A percentile compares a stretch with the other conserved stretches of the same genome.
Conservation (phyloP, 2,888 invertebrate species). For the Pasiphila rectangulata region DNA sequence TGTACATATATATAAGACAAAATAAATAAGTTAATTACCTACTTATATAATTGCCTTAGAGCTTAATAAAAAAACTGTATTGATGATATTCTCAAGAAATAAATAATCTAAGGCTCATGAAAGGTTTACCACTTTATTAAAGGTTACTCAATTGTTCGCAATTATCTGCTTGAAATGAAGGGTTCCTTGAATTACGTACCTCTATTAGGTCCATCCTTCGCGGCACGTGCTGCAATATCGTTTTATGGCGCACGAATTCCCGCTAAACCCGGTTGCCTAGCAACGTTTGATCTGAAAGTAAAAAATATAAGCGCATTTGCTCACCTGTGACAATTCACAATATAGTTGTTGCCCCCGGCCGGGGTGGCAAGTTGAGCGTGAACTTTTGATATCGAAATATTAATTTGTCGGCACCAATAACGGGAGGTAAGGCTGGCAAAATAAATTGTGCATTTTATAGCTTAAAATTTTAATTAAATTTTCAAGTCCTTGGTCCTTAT, state of each 20-base stretch:
- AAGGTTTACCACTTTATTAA: too few species aligned
- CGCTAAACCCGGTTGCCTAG: conserved; percentile 64
- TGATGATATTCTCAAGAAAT: too few species aligned
- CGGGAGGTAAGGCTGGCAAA: conserved; percentile 74
- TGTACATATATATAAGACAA: too few species aligned
- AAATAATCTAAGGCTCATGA: too few species aligned
- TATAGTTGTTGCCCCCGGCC: conserved; percentile 62
- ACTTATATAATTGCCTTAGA: too few species aligned
- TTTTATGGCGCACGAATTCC: conserved; percentile 77
- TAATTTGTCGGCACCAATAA: conserved; percentile 78
- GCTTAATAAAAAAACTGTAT: too few species aligned
- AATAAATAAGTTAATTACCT: too few species aligned
- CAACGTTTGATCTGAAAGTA: conserved; percentile 77
- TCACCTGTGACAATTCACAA: conserved; percentile 71
- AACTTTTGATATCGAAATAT: conserved; percentile 80
- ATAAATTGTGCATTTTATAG: conserved; percentile 74
- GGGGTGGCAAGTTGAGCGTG: conserved; percentile 78
- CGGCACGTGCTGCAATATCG: conserved; percentile 73
- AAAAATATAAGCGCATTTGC: conserved; percentile 72
- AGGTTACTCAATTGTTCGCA: conserved; percentile 5
- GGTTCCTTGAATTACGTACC: not conserved
- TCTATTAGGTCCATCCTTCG: conserved; percentile 39
- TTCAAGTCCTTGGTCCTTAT: too few species aligned
- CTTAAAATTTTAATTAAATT: conserved; percentile 70
- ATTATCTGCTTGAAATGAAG: too few species aligned